Percentiles rank a stretch among this genome's conserved stretches.
Conservation (phyloP, 2,113 vertebrate genomes). For the Ochotona princeps region DNA sequence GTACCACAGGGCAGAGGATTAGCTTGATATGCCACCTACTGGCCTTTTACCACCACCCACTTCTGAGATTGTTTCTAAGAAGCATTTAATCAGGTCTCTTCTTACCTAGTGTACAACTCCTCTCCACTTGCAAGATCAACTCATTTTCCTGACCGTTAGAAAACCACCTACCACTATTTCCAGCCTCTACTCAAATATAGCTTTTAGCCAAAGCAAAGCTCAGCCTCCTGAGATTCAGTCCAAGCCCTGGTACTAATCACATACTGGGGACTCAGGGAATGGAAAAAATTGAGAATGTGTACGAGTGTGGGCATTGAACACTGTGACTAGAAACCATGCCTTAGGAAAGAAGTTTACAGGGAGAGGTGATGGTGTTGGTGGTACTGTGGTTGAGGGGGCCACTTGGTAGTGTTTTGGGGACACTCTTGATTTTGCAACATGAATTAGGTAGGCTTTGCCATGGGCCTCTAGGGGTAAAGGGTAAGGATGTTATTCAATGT, state of each 20-base stretch:
- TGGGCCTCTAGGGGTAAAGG: background rate
- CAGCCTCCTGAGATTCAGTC: background rate
- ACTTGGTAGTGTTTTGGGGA: background rate
- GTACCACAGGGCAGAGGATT: too few species aligned
- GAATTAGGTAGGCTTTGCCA: too few species aligned
- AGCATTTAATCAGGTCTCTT: background rate
- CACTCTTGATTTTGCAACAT: background rate
- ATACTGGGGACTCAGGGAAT: background rate
- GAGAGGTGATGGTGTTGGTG: background rate
- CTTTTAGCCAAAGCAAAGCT: background rate
- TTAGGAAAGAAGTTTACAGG: background rate
- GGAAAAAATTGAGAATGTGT: background rate
- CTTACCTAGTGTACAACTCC: background rate
- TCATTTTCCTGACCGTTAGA: constrained; percentile 30
- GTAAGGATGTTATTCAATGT: background rate
- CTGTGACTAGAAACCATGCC: background rate
- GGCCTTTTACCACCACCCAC: background rate
- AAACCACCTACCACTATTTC: background rate
- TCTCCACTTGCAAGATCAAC: background rate
- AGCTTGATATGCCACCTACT: too few species aligned
- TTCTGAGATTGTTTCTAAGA: background rate
- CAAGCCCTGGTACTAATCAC: background rate
- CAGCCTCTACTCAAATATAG: background rate
- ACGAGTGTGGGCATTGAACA: background rate
- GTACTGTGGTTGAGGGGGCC: too few species aligned